Evolutionary conservation across 1,140 invertebrate genomes (phyloP), one percentile per base, ranked within the genome.

Genomic region (Neodiprion virginianus): DNA sequence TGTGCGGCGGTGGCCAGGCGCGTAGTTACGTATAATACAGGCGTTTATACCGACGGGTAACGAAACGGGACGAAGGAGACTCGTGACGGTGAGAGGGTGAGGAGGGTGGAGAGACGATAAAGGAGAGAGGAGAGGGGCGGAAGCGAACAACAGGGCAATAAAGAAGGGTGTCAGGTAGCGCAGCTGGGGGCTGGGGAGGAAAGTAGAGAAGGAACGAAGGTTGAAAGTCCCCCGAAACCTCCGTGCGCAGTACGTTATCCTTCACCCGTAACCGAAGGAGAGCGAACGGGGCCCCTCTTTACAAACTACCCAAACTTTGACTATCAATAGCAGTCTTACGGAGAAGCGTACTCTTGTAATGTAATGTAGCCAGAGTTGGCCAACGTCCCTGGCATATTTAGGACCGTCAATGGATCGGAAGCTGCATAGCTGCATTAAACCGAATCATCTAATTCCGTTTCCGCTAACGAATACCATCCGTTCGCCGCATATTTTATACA

Each of bases 291-390:
- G 53, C n/a, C 28, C 79, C 80, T 80, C 80, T 77, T 81, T 79
- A 74, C 76, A 81, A 82, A 80, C 80, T 82, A 79, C 76, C 80
- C 75, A 81, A 81, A 80, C 80, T 82, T 82, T 78, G 78, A 80
- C 78, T 82, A 75, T 73, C 74, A 50, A 61, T 61, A 61, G 53
- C 53, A 61, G 53, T 61, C 53, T 61, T 61, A 61, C 53, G 53
- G 53, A 12, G n/a, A 17, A 61, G n/a, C 53, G 53, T 61, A 61
- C 11, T 61, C 53, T 61, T 61, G 53, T 61, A 61, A 61, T 8
- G 53, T 61, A 61, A 61, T 61, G 53, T 61, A 61, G 11, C 53
- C 8, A 7, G n/a, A 61, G 53, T 61, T 61, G 53, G 53, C 11
- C 11, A 17, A 61, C n/a, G 5, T 61, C 11, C n/a, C n/a, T 17